These are phyloP conservation scores for Acanthosepion esculentum DNA, from an alignment of 2,888 invertebrate species.

Conservation along the genomic window DNA sequence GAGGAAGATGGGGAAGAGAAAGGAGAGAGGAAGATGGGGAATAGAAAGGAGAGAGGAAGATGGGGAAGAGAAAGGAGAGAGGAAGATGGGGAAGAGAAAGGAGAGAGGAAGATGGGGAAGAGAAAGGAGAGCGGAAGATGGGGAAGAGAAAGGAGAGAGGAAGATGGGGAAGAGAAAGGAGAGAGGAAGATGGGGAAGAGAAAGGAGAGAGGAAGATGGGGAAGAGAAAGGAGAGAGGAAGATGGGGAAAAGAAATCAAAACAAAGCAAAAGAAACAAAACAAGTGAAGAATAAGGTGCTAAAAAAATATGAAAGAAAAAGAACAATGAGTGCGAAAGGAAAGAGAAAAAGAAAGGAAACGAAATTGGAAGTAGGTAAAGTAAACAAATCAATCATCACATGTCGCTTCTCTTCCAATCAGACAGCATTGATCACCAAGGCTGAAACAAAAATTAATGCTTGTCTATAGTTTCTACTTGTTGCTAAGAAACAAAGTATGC, in stretches of 20 bases:
- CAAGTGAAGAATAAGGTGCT: neutral
- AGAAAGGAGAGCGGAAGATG: neutral
- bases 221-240: neutral
- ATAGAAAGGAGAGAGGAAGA: neutral
- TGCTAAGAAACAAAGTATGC: conserved; percentile 9
- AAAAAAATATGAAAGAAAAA: neutral
- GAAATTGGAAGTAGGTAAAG: neutral
- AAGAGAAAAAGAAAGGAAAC: neutral
- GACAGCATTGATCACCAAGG: neutral
- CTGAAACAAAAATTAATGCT: neutral
- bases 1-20: neutral
- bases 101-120: neutral
- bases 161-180: too few relatives aligned
- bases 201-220: too few relatives aligned
- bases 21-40: too few relatives aligned
- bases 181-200: neutral
- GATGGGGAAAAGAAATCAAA: neutral
- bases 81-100: too few relatives aligned
- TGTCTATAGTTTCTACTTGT: neutral
- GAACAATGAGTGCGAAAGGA: neutral
- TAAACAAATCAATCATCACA: neutral
- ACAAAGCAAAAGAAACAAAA: neutral
- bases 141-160: neutral
- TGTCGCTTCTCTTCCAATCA: neutral
- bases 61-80: neutral